phyloP scores from a whole-genome alignment of 2,797 vertebrate genomes.

The Kryptopterus vitreolus region DNA sequence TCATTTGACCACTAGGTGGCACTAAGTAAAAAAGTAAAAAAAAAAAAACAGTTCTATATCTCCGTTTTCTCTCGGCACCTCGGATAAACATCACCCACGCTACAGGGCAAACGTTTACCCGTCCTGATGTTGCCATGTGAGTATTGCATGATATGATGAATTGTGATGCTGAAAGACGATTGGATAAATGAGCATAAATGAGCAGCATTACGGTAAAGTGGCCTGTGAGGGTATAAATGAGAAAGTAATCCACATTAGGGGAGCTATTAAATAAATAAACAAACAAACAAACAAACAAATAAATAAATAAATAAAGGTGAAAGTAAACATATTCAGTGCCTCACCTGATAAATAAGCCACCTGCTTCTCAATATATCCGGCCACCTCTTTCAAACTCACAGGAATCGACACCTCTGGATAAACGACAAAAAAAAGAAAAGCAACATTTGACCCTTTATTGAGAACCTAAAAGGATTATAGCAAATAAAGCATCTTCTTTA shows the following conservation, averaged over 20 bases:
- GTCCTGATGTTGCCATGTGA: background rate
- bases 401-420: constrained; percentile 77
- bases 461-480: background rate
- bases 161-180: too few species aligned
- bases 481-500: too few species aligned
- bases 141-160: background rate
- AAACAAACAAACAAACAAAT: too few species aligned
- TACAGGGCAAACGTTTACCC: background rate
- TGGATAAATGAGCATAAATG: background rate
- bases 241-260: background rate
- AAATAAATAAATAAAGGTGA: too few species aligned
- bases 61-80: too few species aligned
- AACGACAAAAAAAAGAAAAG: constrained; percentile 17
- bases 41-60: too few species aligned
- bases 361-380: constrained; percentile 87
- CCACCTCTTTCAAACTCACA: constrained; percentile 83
- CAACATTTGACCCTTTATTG: background rate
- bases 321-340: constrained; percentile 40
- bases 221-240: background rate
- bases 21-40: too few species aligned
- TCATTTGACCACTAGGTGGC: too few species aligned
- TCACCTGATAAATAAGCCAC: constrained; percentile 95
- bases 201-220: background rate
- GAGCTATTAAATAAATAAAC: too few species aligned
- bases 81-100: background rate